Conservation (phyloP, 1,140 invertebrate species). For the Zaprionus inermis region DNA sequence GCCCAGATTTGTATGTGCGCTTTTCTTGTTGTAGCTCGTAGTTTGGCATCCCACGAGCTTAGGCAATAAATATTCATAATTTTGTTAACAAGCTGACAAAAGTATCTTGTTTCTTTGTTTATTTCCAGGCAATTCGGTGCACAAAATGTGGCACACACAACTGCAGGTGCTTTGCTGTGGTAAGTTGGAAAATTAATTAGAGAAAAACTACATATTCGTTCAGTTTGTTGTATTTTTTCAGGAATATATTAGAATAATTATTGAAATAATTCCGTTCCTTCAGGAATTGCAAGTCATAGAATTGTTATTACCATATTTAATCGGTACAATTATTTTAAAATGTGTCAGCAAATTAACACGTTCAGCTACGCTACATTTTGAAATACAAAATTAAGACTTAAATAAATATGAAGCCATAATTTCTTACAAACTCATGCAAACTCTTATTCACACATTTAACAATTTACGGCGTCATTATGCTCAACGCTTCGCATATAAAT, state of each 20-base stretch:
- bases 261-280: too few species aligned
- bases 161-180: slow-evolving; percentile 53
- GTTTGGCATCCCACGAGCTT: slow-evolving; percentile 63
- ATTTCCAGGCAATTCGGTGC: slow-evolving; percentile 60
- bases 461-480: slow-evolving; percentile 22
- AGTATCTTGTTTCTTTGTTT: slow-evolving; percentile 41
- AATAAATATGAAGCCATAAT: too few species aligned
- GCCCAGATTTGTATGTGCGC: slow-evolving; percentile 40
- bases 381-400: too few species aligned
- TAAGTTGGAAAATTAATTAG: slow-evolving; percentile 40
- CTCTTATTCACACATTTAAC: neutral
- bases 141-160: slow-evolving; percentile 67
- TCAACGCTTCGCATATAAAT: slow-evolving; percentile 6
- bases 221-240: neutral
- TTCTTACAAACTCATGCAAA: too few species aligned
- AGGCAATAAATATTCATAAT: slow-evolving; percentile 77
- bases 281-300: too few species aligned
- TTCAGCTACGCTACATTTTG: too few species aligned
- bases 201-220: neutral
- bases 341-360: too few species aligned
- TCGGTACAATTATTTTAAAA: too few species aligned
- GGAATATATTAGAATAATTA: neutral
- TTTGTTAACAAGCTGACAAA: slow-evolving; percentile 54
- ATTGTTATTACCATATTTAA: too few species aligned
- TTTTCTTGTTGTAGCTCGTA: slow-evolving; percentile 16